Evolutionary conservation across 2,888 invertebrate genomes (phyloP).

Genomic region (Hemithea aestivaria): DNA sequence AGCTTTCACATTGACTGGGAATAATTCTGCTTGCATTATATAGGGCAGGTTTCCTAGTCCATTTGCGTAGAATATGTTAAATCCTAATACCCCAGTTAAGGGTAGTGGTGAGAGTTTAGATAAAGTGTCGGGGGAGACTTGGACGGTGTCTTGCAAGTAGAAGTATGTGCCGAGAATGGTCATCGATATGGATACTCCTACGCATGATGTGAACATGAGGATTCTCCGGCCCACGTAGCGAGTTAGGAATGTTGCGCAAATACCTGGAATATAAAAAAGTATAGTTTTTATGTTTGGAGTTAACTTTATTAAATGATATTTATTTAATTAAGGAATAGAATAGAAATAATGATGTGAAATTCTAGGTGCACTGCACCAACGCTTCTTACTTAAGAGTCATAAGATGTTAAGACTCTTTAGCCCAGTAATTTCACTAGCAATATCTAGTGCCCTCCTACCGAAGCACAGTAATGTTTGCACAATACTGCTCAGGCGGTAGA

Average conservation of each 20-base stretch:
- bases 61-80: constrained; percentile 78
- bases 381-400: no score
- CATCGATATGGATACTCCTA: constrained; percentile 74
- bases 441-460: no score
- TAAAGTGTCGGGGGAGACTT: constrained; percentile 49
- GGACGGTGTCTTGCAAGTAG: constrained; percentile 65
- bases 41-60: constrained; percentile 81
- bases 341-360: no score
- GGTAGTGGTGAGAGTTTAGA: constrained; percentile 70
- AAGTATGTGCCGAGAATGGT: constrained; percentile 75
- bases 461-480: no score
- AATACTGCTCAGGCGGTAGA: no score
- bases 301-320: no score
- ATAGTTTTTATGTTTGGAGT: no score
- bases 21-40: constrained; percentile 81
- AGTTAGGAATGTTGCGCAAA: constrained; percentile 70
- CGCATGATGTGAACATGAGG: constrained; percentile 73
- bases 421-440: no score
- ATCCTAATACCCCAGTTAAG: constrained; percentile 74
- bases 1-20: constrained; percentile 81
- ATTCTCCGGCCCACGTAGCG: constrained; percentile 77
- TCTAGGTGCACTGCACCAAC: no score
- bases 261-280: constrained; percentile 46
- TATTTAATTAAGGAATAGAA: no score
- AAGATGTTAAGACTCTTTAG: no score